A percentile compares a stretch with the other conserved stretches of the same genome.
phyloP scores from a whole-genome alignment of 2,888 invertebrate genomes.

The Brachynemurus nebulosus region DNA sequence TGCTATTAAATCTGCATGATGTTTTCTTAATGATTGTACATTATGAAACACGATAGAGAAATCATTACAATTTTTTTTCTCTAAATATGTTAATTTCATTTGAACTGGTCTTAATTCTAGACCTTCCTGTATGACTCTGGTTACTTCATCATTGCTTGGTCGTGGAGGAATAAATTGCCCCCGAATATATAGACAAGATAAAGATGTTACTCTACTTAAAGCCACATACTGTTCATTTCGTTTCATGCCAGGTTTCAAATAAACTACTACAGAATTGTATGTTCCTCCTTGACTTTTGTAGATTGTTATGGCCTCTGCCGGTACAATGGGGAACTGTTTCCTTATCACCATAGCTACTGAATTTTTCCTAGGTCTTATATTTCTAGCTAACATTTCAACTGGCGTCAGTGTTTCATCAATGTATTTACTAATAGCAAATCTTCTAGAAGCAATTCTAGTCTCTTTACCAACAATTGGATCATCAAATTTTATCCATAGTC shows the following conservation, averaged over 20 bases:
- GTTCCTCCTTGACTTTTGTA: slow-evolving; percentile 17
- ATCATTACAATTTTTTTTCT: background rate
- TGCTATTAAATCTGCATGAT: background rate
- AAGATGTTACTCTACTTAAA: background rate
- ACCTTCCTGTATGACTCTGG: background rate
- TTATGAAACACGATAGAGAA: background rate
- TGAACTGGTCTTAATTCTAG: background rate
- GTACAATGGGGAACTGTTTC: slow-evolving; percentile 15
- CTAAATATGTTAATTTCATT: background rate
- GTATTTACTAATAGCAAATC: too few species aligned
- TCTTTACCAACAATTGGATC: too few species aligned
- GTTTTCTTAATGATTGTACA: background rate
- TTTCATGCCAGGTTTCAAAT: background rate
- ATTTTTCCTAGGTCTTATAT: too few species aligned
- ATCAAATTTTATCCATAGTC: too few species aligned
- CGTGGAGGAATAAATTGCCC: background rate
- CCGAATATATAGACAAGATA: background rate
- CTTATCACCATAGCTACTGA: slow-evolving; percentile 6
- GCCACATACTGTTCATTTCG: background rate
- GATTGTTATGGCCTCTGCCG: slow-evolving; percentile 16
- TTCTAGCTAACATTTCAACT: too few species aligned
- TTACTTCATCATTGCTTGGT: background rate
- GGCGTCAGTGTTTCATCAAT: too few species aligned
- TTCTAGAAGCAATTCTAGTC: too few species aligned
- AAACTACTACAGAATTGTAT: slow-evolving; percentile 6